A percentile compares a stretch with the other conserved stretches of the same genome.
These are phyloP conservation scores for Sclerodermus sp. DNA, from an alignment of 2,888 invertebrate species.

Conservation along the genomic window DNA sequence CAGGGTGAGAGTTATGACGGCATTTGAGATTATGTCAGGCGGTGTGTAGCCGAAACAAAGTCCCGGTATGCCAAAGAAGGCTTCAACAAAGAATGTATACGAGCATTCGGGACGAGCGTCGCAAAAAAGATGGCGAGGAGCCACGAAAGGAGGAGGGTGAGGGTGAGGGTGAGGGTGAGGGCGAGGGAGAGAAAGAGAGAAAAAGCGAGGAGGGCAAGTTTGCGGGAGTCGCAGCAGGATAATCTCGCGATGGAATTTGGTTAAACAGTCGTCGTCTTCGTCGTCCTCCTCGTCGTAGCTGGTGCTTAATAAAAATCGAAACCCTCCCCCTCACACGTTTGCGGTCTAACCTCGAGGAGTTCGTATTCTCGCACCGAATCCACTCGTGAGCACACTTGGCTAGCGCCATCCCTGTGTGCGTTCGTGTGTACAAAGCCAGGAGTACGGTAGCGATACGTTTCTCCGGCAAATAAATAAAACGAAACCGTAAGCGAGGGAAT, in stretches of 20 bases:
- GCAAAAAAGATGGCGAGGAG: constrained; percentile 4
- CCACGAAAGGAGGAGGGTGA: background rate
- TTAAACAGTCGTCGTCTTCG: constrained; percentile 34
- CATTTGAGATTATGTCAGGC: too few species aligned
- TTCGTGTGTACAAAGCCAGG: constrained; percentile 15
- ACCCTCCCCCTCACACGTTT: constrained; percentile 31
- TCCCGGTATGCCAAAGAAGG: too few species aligned
- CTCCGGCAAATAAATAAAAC: constrained; percentile 56
- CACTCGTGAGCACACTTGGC: background rate
- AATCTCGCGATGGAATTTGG: constrained; percentile 39
- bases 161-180: background rate
- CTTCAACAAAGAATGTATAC: too few species aligned
- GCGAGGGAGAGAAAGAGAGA: constrained; percentile 1
- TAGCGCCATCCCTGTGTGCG: background rate
- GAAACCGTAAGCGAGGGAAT: constrained; percentile 56
- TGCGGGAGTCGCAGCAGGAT: constrained; percentile 23
- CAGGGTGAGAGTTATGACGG: too few species aligned
- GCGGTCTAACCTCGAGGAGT: constrained; percentile 11
- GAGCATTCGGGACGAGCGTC: too few species aligned
- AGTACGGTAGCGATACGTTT: constrained; percentile 56
- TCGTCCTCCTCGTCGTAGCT: constrained; percentile 22
- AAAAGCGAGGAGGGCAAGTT: constrained; percentile 3
- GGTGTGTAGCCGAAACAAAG: too few species aligned
- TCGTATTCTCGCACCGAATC: constrained; percentile 7
- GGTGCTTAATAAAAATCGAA: constrained; percentile 40